Conservation (phyloP, 2,888 invertebrate genomes). For the Eustalomyia histrio region DNA sequence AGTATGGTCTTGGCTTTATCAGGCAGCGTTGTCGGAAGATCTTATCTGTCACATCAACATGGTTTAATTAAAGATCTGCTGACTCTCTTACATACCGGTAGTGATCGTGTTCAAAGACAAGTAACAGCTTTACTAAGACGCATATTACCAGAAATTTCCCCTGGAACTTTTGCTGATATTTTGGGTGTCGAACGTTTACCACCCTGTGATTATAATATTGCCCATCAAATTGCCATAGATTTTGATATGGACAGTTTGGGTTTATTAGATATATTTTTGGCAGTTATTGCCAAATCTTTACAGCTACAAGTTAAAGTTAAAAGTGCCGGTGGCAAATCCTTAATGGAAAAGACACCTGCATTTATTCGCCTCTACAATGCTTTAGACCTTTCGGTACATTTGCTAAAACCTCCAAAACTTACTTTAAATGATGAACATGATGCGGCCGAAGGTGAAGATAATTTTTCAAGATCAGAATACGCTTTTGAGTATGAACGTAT, state of each 20-base stretch:
- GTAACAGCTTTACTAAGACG: slow-evolving; percentile 90
- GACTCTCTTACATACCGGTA: slow-evolving; percentile 93
- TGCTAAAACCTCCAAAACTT: slow-evolving; percentile 67
- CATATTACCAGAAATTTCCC: slow-evolving; percentile 94
- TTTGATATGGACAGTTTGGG: slow-evolving; percentile 83
- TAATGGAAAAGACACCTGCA: slow-evolving; percentile 82
- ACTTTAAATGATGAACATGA: slow-evolving; percentile 16
- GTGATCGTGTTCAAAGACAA: slow-evolving; percentile 96
- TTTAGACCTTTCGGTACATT: slow-evolving; percentile 77
- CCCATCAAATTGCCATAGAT: slow-evolving; percentile 80
- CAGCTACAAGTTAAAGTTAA: slow-evolving; percentile 91
- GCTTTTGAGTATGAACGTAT: slow-evolving; percentile 61
- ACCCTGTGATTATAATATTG: slow-evolving; percentile 88
- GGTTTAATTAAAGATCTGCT: slow-evolving; percentile 91
- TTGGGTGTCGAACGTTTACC: slow-evolving; percentile 86
- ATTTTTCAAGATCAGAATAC: slow-evolving; percentile 54
- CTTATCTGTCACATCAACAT: slow-evolving; percentile 93
- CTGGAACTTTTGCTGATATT: slow-evolving; percentile 89
- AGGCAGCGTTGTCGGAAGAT: slow-evolving; percentile 93
- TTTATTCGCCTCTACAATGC: slow-evolving; percentile 77
- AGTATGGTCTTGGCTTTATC: slow-evolving; percentile 95
- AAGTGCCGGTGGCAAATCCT: slow-evolving; percentile 70
- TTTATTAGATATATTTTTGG: slow-evolving; percentile 92
- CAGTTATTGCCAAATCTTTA: slow-evolving; percentile 94
- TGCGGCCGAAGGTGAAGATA: slow-evolving; percentile 29